Evolutionary conservation across 2,888 invertebrate genomes (phyloP).

Genomic region (Aphodius sticticus): DNA sequence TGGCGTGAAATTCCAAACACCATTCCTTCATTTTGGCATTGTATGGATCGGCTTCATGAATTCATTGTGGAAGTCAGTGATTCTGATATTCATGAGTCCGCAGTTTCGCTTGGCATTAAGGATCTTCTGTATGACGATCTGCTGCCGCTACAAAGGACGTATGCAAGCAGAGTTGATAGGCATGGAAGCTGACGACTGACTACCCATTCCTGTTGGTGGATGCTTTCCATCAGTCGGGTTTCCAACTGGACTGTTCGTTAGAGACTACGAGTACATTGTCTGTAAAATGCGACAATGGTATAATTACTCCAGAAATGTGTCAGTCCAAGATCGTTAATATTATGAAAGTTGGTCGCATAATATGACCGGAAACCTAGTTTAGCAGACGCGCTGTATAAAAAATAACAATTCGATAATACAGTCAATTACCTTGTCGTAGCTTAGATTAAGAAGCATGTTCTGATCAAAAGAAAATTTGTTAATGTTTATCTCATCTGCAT

Average conservation of each 20-base stretch:
- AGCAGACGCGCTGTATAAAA: conserved; percentile 31
- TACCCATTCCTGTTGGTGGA: conserved; percentile 52
- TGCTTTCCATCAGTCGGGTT: conserved; percentile 48
- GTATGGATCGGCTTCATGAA: conserved; percentile 96
- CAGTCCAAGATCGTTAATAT: background rate
- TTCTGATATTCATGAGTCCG: conserved; percentile 88
- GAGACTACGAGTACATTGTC: conserved; percentile 57
- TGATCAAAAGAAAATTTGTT: conserved; percentile 20
- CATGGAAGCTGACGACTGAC: conserved; percentile 86
- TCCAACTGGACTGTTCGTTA: conserved; percentile 55
- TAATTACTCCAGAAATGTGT: conserved; percentile 47
- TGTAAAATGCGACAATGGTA: conserved; percentile 56
- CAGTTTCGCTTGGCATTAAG: conserved; percentile 91
- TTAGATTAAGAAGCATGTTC: conserved; percentile 28
- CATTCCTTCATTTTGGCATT: conserved; percentile 89
- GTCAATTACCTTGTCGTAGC: conserved; percentile 31
- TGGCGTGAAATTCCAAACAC: conserved; percentile 71
- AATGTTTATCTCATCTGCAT: background rate
- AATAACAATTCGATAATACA: conserved; percentile 34
- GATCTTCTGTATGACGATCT: conserved; percentile 87
- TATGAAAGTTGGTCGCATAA: background rate
- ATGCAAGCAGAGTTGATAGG: conserved; percentile 86
- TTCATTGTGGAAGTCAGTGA: conserved; percentile 94
- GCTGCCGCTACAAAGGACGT: conserved; percentile 85
- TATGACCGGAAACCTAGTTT: background rate